Evolutionary conservation across 1,140 invertebrate species (phyloP).

Genomic region (Physella acuta): DNA sequence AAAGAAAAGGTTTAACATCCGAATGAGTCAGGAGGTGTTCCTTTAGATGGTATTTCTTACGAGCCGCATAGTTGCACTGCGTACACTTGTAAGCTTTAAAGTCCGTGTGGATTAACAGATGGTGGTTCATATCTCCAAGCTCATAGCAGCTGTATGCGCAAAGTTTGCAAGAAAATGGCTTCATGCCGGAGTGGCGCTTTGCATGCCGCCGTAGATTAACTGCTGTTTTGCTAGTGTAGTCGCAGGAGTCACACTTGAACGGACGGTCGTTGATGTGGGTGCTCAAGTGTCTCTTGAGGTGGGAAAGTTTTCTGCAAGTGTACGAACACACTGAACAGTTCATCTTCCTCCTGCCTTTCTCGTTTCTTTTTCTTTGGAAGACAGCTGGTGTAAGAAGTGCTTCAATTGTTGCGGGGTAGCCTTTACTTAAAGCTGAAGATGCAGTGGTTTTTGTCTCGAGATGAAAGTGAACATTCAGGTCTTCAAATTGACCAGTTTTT

Average conservation of each 20-base stretch:
- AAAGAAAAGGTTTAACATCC: conserved; percentile 15
- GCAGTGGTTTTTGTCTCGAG: background rate
- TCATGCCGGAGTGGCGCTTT: conserved; percentile 19
- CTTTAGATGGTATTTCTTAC: conserved; percentile 9
- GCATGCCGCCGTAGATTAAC: background rate
- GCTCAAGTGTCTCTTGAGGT: background rate
- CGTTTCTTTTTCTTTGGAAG: background rate
- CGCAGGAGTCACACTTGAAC: conserved; percentile 74
- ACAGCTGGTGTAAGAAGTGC: background rate
- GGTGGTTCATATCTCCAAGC: conserved; percentile 11
- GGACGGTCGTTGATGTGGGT: conserved; percentile 52
- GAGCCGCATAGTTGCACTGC: conserved; percentile 22
- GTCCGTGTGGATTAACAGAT: conserved; percentile 23
- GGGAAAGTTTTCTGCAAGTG: background rate
- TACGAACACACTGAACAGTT: background rate
- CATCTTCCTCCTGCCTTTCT: background rate
- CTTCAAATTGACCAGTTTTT: background rate
- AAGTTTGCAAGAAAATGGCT: conserved; percentile 21
- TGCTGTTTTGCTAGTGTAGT: conserved; percentile 86
- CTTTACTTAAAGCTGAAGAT: background rate
- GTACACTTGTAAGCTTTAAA: conserved; percentile 17
- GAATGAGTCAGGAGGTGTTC: conserved; percentile 25
- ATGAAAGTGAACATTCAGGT: background rate
- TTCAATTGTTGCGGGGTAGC: background rate
- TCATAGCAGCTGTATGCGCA: conserved; percentile 21